Evolutionary conservation across 2,888 invertebrate species (phyloP).

Genomic region (Villa cingulata): DNA sequence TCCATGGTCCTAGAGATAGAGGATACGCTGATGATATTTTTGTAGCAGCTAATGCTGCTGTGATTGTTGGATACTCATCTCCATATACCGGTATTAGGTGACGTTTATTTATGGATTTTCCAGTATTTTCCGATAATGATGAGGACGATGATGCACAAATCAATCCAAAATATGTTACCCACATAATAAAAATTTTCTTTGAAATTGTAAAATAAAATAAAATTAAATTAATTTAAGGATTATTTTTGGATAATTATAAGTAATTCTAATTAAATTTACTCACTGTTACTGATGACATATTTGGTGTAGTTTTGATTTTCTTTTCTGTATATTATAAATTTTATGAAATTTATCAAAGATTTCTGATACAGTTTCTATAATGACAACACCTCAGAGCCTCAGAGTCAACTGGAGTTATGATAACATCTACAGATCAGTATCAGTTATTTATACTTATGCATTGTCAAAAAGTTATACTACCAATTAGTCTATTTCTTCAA

Average conservation of each 20-base stretch:
- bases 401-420: too few species aligned
- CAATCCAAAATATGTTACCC: not conserved
- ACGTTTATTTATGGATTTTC: not conserved
- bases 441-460: too few species aligned
- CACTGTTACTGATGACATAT: not conserved
- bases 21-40: slow-evolving; percentile 3
- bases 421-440: too few species aligned
- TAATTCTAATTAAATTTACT: not conserved
- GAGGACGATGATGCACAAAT: not conserved
- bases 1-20: slow-evolving; percentile 1
- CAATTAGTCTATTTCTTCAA: too few species aligned
- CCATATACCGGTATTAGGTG: not conserved
- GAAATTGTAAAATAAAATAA: not conserved
- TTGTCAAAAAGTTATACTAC: too few species aligned
- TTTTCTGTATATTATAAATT: not conserved
- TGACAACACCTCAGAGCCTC: too few species aligned
- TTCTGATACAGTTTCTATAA: too few species aligned
- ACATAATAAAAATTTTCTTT: not conserved
- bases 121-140: not conserved
- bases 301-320: too few species aligned
- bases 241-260: not conserved
- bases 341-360: too few species aligned
- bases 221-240: not conserved
- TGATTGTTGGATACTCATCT: not conserved
- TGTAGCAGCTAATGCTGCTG: not conserved